A percentile compares a stretch with the other conserved stretches of the same genome.
Conservation (phyloP, 2,888 invertebrate genomes). For the Euspilapteryx auroguttella region DNA sequence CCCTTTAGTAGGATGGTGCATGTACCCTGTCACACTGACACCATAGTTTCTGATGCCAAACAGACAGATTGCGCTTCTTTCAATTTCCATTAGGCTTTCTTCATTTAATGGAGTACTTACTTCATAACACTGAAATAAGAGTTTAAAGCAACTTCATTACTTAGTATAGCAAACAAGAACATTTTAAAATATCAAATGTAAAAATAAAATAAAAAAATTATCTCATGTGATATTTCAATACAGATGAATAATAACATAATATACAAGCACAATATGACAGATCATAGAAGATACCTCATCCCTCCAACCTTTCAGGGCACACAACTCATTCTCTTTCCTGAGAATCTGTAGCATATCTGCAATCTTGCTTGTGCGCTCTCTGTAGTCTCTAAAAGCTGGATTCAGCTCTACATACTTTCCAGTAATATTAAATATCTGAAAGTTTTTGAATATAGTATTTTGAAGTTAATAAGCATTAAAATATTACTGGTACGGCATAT, state of each 20-base stretch:
- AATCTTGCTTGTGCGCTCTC: conserved; percentile 76
- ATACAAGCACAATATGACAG: no score
- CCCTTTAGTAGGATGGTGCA: conserved; percentile 80
- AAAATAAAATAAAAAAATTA: conserved; percentile 1
- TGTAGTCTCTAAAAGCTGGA: conserved; percentile 84
- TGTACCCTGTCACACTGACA: conserved; percentile 92
- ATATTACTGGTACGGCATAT: no score
- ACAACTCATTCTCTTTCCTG: conserved; percentile 73
- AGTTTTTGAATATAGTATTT: no score
- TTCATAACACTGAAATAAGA: conserved; percentile 73
- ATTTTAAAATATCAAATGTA: background rate
- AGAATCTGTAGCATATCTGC: conserved; percentile 79
- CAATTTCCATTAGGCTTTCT: conserved; percentile 74
- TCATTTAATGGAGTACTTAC: conserved; percentile 70
- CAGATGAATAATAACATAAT: background rate
- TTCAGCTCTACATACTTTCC: conserved; percentile 79
- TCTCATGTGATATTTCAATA: background rate
- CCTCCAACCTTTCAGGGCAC: conserved; percentile 88
- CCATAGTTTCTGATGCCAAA: conserved; percentile 95
- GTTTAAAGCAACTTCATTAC: no score
- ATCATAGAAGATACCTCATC: no score
- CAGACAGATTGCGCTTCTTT: conserved; percentile 89
- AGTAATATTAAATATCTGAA: conserved; percentile 72
- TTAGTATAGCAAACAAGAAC: conserved; percentile 8
- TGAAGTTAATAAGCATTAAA: no score